phyloP scores from a whole-genome alignment of 2,797 vertebrate species.

The Ptychadena robeensis region DNA sequence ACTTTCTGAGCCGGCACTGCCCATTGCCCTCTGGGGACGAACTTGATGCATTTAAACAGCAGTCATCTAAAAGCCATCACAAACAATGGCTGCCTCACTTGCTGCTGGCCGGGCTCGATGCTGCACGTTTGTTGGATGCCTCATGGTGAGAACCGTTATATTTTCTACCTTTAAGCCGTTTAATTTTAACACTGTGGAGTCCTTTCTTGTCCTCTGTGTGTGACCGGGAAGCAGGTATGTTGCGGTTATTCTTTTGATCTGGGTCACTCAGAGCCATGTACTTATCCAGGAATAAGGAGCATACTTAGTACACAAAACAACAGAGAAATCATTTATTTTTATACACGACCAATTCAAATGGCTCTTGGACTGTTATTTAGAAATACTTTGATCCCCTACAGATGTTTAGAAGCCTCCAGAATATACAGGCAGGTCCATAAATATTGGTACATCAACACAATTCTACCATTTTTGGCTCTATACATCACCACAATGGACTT shows the following conservation, averaged over 20 bases:
- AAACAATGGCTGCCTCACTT: conserved; percentile 78
- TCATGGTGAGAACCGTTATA: conserved; percentile 71
- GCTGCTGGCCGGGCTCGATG: conserved; percentile 77
- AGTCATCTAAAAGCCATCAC: conserved; percentile 63
- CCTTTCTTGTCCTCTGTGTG: background rate
- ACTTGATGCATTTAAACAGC: conserved; percentile 66
- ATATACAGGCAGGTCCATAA: no score
- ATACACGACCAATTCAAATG: no score
- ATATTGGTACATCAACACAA: no score
- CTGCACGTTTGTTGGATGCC: conserved; percentile 68
- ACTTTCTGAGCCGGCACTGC: conserved; percentile 74
- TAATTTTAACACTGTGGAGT: background rate
- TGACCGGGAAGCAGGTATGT: background rate
- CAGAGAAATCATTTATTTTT: no score
- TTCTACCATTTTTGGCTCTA: no score
- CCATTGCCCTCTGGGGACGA: conserved; percentile 65
- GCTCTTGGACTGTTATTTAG: no score
- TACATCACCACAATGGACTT: no score
- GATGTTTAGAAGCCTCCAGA: no score
- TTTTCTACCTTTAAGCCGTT: background rate
- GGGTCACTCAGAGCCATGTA: background rate
- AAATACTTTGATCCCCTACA: background rate
- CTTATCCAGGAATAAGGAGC: background rate
- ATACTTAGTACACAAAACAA: background rate
- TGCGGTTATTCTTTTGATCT: background rate